A percentile compares a stretch with the other conserved stretches of the same genome.
These are phyloP conservation scores for Tachina fera DNA, from an alignment of 2,888 invertebrate genomes.

Conservation along the genomic window DNA sequence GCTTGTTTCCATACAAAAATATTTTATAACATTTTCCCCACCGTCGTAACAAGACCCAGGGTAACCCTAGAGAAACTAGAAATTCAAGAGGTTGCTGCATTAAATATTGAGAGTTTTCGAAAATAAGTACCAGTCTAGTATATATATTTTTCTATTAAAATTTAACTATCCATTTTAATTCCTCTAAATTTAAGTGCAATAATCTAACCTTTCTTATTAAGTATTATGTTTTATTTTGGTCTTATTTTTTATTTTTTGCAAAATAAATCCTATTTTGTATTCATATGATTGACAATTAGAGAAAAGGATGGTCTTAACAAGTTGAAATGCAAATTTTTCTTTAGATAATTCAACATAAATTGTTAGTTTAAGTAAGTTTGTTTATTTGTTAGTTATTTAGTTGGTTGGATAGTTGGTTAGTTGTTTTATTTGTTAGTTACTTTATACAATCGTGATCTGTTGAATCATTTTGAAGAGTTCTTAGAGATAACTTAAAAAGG, in stretches of 20 bases:
- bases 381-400: constrained; percentile 57
- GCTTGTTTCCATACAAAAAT: too few relatives aligned
- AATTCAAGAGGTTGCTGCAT: too few relatives aligned
- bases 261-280: constrained; percentile 60
- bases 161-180: not conserved
- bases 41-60: too few relatives aligned
- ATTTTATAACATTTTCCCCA: too few relatives aligned
- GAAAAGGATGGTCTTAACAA: constrained; percentile 69
- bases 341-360: constrained; percentile 64
- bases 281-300: constrained; percentile 70
- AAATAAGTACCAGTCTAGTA: too few relatives aligned
- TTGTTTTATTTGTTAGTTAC: constrained; percentile 53
- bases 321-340: constrained; percentile 69
- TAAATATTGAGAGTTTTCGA: too few relatives aligned
- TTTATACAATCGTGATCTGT: constrained; percentile 69
- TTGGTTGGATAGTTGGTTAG: constrained; percentile 23
- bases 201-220: constrained; percentile 30
- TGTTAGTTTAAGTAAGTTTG: constrained; percentile 61
- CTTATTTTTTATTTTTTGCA: constrained; percentile 8
- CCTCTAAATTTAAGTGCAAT: not conserved
- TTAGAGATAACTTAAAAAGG: constrained; percentile 69
- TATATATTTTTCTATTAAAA: not conserved
- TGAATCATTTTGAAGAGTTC: constrained; percentile 71
- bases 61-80: too few relatives aligned
- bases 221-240: constrained; percentile 26